Percentiles rank a stretch among this genome's conserved stretches.
phyloP scores from a whole-genome alignment of 2,797 vertebrate genomes.

The Spheniscus humboldti region DNA sequence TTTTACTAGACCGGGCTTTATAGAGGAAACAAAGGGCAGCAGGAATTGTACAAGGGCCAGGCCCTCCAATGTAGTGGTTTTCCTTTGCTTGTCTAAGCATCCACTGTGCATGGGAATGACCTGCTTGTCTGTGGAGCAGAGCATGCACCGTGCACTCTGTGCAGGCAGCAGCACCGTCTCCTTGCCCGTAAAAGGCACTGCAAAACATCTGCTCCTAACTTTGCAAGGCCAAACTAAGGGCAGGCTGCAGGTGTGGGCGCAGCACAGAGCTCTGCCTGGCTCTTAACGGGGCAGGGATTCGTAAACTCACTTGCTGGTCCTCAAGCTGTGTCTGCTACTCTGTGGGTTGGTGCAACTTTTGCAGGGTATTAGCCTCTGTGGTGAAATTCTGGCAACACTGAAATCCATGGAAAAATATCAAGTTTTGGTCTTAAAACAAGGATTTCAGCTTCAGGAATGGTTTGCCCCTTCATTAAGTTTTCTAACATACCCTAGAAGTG shows the following conservation, averaged over 20 bases:
- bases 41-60: not conserved
- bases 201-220: not conserved
- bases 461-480: not conserved
- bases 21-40: not conserved
- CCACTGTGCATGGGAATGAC: accelerated
- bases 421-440: not conserved
- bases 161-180: accelerated
- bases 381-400: not conserved
- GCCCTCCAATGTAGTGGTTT: not conserved
- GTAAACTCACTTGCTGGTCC: not conserved
- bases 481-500: not conserved
- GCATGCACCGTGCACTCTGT: not conserved
- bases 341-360: not conserved
- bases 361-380: not conserved
- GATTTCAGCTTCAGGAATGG: not conserved
- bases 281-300: not conserved
- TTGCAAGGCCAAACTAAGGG: not conserved
- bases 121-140: not conserved
- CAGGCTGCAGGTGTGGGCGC: not conserved
- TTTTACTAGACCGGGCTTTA: not conserved
- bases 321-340: not conserved
- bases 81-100: not conserved
- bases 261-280: not conserved
- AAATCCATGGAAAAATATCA: not conserved
- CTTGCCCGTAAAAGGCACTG: not conserved